A percentile compares a stretch with the other conserved stretches of the same genome.
Evolutionary conservation across 2,113 vertebrate genomes (phyloP).

Genomic region (Cyanistes caeruleus): DNA sequence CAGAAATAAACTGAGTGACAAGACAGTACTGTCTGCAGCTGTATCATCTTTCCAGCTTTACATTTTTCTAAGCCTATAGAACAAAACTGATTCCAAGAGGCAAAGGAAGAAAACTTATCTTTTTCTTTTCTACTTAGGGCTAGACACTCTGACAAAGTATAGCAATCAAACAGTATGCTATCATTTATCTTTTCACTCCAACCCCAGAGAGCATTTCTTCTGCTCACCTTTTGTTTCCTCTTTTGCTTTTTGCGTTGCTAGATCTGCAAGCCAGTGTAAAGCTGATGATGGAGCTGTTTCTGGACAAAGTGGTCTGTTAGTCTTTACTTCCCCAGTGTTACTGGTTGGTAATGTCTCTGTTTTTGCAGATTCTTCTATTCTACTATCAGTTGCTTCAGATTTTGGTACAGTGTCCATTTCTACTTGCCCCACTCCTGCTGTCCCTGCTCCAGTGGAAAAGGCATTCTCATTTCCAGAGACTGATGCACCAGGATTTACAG

Average conservation of each 20-base stretch:
- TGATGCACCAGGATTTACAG: constrained; percentile 72
- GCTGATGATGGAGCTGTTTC: constrained; percentile 90
- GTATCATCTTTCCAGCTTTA: background rate
- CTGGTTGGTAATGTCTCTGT: constrained; percentile 59
- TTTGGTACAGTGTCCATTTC: constrained; percentile 71
- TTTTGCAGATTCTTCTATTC: constrained; percentile 73
- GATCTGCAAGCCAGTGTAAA: constrained; percentile 95
- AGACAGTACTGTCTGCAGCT: background rate
- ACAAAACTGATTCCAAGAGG: background rate
- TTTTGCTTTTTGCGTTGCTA: constrained; percentile 97
- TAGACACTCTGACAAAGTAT: background rate
- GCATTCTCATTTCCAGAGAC: constrained; percentile 71
- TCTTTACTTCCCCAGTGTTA: constrained; percentile 81
- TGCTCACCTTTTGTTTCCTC: constrained; percentile 94
- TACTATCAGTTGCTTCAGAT: constrained; percentile 69
- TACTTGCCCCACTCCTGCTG: constrained; percentile 41
- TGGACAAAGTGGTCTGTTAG: constrained; percentile 77
- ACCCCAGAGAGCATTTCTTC: background rate
- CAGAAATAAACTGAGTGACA: background rate
- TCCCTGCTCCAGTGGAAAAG: constrained; percentile 72
- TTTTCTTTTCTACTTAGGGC: background rate
- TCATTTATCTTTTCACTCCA: background rate
- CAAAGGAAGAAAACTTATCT: background rate
- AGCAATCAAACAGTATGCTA: background rate
- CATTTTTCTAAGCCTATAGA: background rate